Evolutionary conservation across 1,140 invertebrate genomes (phyloP).

Genomic region (Platorchestia sp.): DNA sequence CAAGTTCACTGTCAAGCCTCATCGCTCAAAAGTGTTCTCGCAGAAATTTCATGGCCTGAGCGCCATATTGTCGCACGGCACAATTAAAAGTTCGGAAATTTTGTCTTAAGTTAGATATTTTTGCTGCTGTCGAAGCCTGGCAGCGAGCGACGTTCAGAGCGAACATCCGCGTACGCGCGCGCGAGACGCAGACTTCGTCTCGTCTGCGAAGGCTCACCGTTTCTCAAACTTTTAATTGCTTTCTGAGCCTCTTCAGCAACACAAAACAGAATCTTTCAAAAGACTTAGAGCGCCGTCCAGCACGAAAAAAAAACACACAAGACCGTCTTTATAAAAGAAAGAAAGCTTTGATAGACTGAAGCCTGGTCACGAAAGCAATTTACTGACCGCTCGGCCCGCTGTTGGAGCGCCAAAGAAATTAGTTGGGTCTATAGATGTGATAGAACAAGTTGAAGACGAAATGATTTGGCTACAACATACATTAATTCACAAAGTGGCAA

Average conservation of each 20-base stretch:
- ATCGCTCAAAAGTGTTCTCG: no score
- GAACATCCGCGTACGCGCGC: no score
- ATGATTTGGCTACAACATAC: not conserved
- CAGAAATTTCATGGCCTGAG: no score
- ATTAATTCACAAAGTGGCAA: not conserved
- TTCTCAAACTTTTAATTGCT: slow-evolving; percentile 39
- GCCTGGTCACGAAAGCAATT: not conserved
- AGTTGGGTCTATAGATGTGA: not conserved
- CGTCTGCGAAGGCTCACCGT: not conserved
- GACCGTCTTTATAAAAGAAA: not conserved
- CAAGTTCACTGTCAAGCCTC: no score
- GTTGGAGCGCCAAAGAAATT: not conserved
- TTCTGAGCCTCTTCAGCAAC: slow-evolving; percentile 33
- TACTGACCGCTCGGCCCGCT: not conserved
- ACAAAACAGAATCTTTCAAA: slow-evolving; percentile 13
- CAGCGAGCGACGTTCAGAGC: no score
- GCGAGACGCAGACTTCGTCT: not conserved
- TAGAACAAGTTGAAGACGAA: not conserved
- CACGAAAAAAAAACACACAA: not conserved
- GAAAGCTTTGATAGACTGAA: not conserved
- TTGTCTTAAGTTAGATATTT: no score
- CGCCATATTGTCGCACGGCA: no score
- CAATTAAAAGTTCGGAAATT: no score
- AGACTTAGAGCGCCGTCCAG: not conserved
- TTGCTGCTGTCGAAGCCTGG: no score